phyloP scores from a whole-genome alignment of 2,113 vertebrate genomes.

The Hemiprocne comata region DNA sequence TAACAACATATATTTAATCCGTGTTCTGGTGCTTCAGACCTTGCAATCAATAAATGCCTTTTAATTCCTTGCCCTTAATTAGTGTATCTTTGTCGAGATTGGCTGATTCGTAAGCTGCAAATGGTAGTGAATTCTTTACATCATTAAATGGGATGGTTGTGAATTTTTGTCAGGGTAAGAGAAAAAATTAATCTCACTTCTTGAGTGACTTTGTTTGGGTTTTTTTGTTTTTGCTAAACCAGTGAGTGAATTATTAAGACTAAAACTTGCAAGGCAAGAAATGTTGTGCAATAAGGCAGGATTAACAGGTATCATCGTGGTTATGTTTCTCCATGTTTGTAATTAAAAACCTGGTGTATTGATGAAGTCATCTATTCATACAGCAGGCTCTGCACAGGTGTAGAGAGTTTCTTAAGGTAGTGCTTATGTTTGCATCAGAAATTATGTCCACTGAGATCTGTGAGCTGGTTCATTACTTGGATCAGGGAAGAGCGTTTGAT shows the following conservation, averaged over 20 bases:
- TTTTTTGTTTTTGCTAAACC: background rate
- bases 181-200: background rate
- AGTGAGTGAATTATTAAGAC: background rate
- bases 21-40: conserved; percentile 63
- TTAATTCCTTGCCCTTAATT: conserved; percentile 70
- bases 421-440: background rate
- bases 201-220: background rate
- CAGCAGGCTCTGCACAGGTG: background rate
- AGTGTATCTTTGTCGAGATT: conserved; percentile 56
- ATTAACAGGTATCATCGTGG: background rate
- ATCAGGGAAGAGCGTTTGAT: background rate
- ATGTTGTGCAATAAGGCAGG: background rate
- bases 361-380: background rate
- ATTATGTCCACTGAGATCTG: background rate
- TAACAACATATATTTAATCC: conserved; percentile 68
- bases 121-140: conserved; percentile 33
- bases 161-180: conserved; percentile 19
- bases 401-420: background rate
- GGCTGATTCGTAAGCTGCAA: conserved; percentile 20
- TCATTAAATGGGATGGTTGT: conserved; percentile 4
- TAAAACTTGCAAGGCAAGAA: background rate
- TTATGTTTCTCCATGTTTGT: background rate
- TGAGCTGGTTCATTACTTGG: background rate
- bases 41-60: conserved; percentile 67
- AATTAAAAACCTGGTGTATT: background rate